phyloP scores from a whole-genome alignment of 2,113 vertebrate species.

The Ptyas mucosa region DNA sequence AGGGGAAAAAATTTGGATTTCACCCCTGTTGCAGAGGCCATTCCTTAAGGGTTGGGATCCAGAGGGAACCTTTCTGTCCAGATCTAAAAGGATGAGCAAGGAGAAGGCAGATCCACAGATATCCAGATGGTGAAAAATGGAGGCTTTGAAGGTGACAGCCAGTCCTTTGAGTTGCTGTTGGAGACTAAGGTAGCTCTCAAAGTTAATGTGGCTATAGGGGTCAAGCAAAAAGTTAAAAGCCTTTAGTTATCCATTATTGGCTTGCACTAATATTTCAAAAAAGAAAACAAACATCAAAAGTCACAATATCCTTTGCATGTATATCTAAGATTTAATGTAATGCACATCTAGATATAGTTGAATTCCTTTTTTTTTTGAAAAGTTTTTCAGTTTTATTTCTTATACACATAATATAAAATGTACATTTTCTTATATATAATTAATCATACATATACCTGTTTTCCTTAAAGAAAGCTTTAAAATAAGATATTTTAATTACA shows the following conservation, averaged over 20 bases:
- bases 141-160: not conserved
- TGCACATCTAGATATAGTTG: not conserved
- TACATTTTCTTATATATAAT: too few species aligned
- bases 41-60: not conserved
- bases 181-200: not conserved
- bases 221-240: not conserved
- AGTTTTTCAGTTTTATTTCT: too few species aligned
- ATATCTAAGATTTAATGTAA: not conserved
- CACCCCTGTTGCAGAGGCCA: not conserved
- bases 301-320: not conserved
- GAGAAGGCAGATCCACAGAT: not conserved
- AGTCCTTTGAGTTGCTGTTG: not conserved
- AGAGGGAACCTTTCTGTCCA: not conserved
- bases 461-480: too few species aligned
- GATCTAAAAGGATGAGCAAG: not conserved
- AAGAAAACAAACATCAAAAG: not conserved
- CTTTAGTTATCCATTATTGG: not conserved
- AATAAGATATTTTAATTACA: too few species aligned
- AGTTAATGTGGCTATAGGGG: not conserved
- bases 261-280: not conserved
- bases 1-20: too few species aligned
- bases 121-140: not conserved
- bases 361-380: not conserved
- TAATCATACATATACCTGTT: too few species aligned
- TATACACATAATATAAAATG: too few species aligned